Evolutionary conservation across 2,797 vertebrate genomes (phyloP).

Genomic region (Xyrichtys novacula): DNA sequence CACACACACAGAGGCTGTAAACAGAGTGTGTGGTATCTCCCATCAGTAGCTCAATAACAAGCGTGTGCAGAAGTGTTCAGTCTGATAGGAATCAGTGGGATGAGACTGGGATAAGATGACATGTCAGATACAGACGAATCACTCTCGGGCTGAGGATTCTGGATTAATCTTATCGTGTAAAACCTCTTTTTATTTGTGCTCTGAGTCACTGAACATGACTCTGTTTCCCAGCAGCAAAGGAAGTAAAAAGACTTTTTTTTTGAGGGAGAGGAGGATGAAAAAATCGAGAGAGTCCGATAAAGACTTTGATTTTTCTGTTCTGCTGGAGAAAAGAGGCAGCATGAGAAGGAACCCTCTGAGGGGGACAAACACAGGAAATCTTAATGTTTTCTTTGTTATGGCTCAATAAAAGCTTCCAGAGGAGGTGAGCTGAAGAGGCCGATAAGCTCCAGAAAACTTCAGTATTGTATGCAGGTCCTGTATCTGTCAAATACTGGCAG

Average conservation of each 20-base stretch:
- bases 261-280: neutral
- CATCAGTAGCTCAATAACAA: neutral
- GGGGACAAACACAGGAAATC: neutral
- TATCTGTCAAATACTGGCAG: neutral
- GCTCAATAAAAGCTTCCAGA: neutral
- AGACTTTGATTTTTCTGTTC: neutral
- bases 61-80: neutral
- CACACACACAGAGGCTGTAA: neutral
- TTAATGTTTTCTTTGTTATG: slow-evolving; percentile 1
- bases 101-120: slow-evolving; percentile 16
- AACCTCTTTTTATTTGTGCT: neutral
- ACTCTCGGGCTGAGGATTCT: neutral
- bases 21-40: neutral
- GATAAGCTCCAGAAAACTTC: slow-evolving; percentile 4
- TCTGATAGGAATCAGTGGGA: slow-evolving; percentile 4
- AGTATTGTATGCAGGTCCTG: neutral
- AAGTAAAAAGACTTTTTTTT: neutral
- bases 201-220: neutral
- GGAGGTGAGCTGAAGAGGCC: slow-evolving; percentile 15
- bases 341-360: neutral
- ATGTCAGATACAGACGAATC: slow-evolving; percentile 1
- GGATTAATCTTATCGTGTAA: slow-evolving; percentile 10
- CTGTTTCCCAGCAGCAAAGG: neutral
- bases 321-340: neutral
- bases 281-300: neutral